Evolutionary conservation across 2,888 invertebrate species (phyloP).

Genomic region (Leptogaster cylindrica): DNA sequence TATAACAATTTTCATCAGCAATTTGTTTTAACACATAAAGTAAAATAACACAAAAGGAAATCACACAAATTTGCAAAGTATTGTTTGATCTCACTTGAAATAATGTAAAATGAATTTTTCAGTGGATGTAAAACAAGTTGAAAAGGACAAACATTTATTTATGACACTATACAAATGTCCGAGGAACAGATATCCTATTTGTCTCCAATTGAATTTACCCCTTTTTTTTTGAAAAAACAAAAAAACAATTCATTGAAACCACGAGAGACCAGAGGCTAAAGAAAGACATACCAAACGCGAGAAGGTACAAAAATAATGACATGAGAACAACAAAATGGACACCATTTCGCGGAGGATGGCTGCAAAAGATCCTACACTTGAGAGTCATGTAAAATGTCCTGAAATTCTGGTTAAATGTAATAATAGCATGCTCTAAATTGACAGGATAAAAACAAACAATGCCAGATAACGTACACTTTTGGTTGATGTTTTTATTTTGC

Average conservation of each 20-base stretch:
- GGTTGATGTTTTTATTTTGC: no score
- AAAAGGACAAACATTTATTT: conserved; percentile 42
- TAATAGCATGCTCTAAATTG: conserved; percentile 24
- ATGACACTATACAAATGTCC: conserved; percentile 46
- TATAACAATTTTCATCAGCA: no score
- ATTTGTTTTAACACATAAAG: no score
- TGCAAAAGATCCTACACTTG: neutral
- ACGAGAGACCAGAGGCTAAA: neutral
- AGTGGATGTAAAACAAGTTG: conserved; percentile 14
- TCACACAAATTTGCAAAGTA: conserved; percentile 24
- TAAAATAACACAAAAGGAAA: no score
- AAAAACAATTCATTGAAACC: conserved; percentile 29
- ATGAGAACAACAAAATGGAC: neutral
- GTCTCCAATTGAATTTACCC: conserved; percentile 44
- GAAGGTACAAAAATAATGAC: conserved; percentile 31
- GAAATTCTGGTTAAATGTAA: no score
- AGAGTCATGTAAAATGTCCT: neutral
- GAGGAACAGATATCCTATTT: conserved; percentile 46
- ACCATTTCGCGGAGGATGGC: neutral
- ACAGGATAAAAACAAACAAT: neutral
- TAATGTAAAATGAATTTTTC: neutral
- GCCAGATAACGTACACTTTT: neutral
- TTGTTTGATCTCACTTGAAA: conserved; percentile 19
- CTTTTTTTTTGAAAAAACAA: no score
- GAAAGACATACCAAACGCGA: neutral